These are phyloP conservation scores for Homarus americanus DNA, from an alignment of 1,140 invertebrate genomes.

Conservation along the genomic window DNA sequence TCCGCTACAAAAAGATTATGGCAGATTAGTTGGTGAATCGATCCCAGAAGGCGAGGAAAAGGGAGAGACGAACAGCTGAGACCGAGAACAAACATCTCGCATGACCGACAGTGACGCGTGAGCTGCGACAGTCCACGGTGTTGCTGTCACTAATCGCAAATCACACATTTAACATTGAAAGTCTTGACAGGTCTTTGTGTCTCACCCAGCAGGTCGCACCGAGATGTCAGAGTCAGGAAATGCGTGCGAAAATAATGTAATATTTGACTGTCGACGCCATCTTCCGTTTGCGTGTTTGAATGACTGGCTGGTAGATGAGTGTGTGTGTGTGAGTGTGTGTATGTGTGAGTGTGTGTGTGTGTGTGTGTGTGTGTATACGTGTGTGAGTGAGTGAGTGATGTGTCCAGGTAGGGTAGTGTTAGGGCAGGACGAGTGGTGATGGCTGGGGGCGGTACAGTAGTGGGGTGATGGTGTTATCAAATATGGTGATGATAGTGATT, in stretches of 20 bases:
- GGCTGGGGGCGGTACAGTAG: too few species aligned
- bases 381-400: too few species aligned
- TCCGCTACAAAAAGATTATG: constrained; percentile 23
- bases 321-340: too few species aligned
- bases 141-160: constrained; percentile 1
- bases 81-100: not conserved
- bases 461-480: too few species aligned
- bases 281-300: not conserved
- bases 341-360: too few species aligned
- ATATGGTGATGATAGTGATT: not conserved
- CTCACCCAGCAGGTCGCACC: not conserved
- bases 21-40: constrained; percentile 30
- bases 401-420: too few species aligned
- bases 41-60: not conserved
- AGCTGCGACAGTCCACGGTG: constrained; percentile 1
- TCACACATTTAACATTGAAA: constrained; percentile 16
- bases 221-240: not conserved
- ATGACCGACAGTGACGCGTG: not conserved
- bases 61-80: not conserved
- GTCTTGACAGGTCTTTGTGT: not conserved
- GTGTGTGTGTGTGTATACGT: too few species aligned
- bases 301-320: too few species aligned
- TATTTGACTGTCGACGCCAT: not conserved
- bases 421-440: too few species aligned
- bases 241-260: not conserved